Conservation (phyloP, 2,888 invertebrate species). For the Glyphotaelius pellucidus region DNA sequence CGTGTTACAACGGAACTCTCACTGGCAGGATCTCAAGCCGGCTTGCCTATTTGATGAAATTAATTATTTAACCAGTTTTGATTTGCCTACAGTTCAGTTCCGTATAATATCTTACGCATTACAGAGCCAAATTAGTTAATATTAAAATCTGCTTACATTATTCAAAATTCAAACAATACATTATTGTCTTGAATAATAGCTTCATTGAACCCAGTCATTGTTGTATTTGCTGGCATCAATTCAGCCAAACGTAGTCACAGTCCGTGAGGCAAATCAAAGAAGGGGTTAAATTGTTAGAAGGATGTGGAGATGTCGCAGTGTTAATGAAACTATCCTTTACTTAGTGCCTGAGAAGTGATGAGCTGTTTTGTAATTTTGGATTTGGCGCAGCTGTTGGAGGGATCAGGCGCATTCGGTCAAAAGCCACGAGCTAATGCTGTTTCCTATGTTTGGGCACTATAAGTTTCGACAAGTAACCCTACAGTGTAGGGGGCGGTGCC, state of each 20-base stretch:
- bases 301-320: not conserved
- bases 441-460: constrained; percentile 46
- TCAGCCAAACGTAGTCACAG: not conserved
- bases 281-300: not conserved
- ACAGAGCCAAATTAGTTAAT: not conserved
- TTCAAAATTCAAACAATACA: constrained; percentile 2
- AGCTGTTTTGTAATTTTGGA: not conserved
- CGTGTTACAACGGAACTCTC: not conserved
- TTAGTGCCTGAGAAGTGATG: not conserved
- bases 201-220: constrained; percentile 11
- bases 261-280: not conserved
- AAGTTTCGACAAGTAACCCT: constrained; percentile 44
- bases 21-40: not conserved
- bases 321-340: not conserved
- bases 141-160: not conserved
- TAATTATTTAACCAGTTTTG: not conserved
- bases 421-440: constrained; percentile 61
- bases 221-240: not conserved
- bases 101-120: not conserved
- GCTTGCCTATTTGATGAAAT: not conserved
- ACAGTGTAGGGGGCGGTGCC: not conserved
- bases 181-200: not conserved
- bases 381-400: not conserved
- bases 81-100: not conserved
- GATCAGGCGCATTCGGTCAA: constrained; percentile 59